These are phyloP conservation scores for Branchellion lobata DNA, from an alignment of 2,888 invertebrate genomes.

Conservation along the genomic window DNA sequence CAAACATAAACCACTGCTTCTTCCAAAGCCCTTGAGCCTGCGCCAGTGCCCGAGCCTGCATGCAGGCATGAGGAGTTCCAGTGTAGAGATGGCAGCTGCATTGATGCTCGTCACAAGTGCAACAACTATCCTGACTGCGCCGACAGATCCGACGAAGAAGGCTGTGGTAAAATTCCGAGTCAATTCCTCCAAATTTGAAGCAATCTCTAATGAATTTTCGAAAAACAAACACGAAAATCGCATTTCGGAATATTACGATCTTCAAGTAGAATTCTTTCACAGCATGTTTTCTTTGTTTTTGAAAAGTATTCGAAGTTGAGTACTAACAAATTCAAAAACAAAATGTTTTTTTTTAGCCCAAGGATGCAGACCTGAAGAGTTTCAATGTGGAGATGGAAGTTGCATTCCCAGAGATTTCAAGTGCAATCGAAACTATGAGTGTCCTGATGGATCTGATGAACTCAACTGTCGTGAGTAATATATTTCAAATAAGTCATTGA, in stretches of 20 bases:
- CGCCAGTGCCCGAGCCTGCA: neutral
- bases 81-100: constrained; percentile 49
- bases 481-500: neutral
- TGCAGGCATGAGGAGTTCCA: constrained; percentile 47
- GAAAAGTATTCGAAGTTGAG: no score
- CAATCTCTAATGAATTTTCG: no score
- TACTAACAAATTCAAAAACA: neutral
- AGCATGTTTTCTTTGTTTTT: no score
- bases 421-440: constrained; percentile 49
- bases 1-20: no score
- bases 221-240: no score
- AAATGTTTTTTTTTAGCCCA: neutral
- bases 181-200: no score
- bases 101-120: constrained; percentile 60
- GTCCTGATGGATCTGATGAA: constrained; percentile 49
- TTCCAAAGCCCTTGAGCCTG: no score
- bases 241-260: no score
- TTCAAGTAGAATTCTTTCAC: no score
- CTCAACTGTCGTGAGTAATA: constrained; percentile 34
- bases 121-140: constrained; percentile 90
- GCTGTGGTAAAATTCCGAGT: constrained; percentile 71
- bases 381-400: constrained; percentile 44
- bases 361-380: constrained; percentile 36
- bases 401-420: constrained; percentile 46
- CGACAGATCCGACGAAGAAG: constrained; percentile 83